These are phyloP conservation scores for Malacosoma neustria DNA, from an alignment of 2,888 invertebrate species.

Conservation along the genomic window DNA sequence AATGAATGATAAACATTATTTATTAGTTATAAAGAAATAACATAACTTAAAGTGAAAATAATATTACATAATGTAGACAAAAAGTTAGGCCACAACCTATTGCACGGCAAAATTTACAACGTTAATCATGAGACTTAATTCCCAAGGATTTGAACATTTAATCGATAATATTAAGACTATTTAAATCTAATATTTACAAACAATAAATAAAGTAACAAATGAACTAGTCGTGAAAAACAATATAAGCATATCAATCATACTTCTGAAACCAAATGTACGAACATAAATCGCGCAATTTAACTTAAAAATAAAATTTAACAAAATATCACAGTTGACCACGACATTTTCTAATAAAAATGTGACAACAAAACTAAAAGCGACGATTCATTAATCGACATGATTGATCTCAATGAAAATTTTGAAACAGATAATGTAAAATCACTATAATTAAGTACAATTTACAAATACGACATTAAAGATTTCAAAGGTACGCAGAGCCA, in stretches of 20 bases:
- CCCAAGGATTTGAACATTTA: conserved; percentile 44
- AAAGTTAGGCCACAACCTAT: conserved; percentile 59
- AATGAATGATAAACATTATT: conserved; percentile 73
- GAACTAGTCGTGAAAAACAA: conserved; percentile 38
- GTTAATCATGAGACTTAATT: conserved; percentile 20
- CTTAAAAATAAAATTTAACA: conserved; percentile 70
- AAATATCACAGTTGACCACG: conserved; percentile 75
- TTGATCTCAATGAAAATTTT: conserved; percentile 7
- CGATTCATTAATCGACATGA: conserved; percentile 24
- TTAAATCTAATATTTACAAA: conserved; percentile 62
- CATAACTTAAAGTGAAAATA: conserved; percentile 56
- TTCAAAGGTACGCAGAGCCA: conserved; percentile 53
- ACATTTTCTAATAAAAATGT: conserved; percentile 48
- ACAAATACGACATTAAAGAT: conserved; percentile 61
- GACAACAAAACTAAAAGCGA: conserved; percentile 42
- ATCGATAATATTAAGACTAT: conserved; percentile 36
- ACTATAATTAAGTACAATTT: conserved; percentile 62
- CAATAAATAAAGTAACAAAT: conserved; percentile 69
- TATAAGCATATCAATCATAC: conserved; percentile 37
- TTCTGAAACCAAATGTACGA: conserved; percentile 36
- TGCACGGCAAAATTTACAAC: conserved; percentile 44
- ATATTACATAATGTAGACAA: conserved; percentile 43
- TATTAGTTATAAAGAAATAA: conserved; percentile 68
- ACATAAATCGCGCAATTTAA: conserved; percentile 45
- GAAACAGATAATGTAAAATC: conserved; percentile 12